phyloP scores from a whole-genome alignment of 2,888 invertebrate species.

The Eristalis arbustorum region DNA sequence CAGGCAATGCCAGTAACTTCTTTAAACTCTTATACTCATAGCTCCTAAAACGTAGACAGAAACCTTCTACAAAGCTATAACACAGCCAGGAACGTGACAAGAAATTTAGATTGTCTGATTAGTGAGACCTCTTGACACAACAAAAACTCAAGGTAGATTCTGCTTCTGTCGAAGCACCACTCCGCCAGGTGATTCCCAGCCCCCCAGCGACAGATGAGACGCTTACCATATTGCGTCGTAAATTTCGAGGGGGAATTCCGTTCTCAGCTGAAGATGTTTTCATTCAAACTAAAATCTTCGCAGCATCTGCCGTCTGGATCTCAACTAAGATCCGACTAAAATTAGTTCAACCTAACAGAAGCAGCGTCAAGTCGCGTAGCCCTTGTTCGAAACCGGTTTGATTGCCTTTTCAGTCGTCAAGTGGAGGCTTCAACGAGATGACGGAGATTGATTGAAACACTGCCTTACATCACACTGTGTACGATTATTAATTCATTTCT shows the following conservation, averaged over 20 bases:
- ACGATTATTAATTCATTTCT: slow-evolving; percentile 11
- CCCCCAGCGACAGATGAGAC: too few species aligned
- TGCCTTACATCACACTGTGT: background rate
- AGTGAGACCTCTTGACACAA: too few species aligned
- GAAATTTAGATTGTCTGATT: too few species aligned
- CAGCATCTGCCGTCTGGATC: background rate
- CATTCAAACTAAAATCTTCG: background rate
- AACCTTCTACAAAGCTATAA: too few species aligned
- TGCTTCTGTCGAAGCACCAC: too few species aligned
- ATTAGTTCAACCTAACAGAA: background rate
- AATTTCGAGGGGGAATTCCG: background rate
- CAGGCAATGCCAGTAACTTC: too few species aligned
- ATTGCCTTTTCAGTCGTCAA: background rate
- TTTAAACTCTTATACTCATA: too few species aligned
- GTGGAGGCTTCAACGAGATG: background rate
- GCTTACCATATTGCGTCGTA: too few species aligned
- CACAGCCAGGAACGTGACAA: too few species aligned
- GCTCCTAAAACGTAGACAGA: too few species aligned
- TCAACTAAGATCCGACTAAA: background rate
- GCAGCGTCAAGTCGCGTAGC: background rate
- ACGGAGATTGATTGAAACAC: background rate
- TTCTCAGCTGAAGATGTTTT: background rate
- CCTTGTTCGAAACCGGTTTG: background rate
- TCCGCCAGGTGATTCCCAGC: too few species aligned
- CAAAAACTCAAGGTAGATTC: too few species aligned